Evolutionary conservation across 2,888 invertebrate genomes (phyloP).

Genomic region (Zygaena filipendulae): DNA sequence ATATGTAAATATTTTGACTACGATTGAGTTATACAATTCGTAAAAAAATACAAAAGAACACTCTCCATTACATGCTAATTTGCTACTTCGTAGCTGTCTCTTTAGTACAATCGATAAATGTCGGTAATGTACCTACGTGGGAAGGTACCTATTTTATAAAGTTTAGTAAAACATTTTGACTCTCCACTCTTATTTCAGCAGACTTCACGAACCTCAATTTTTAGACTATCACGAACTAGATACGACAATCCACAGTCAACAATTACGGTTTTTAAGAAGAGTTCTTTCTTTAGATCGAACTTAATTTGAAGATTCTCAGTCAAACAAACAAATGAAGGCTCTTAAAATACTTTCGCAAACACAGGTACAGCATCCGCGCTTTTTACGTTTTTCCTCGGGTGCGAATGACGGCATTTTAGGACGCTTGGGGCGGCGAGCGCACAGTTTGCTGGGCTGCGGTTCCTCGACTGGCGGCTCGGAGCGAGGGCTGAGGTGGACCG

Average conservation of each 20-base stretch:
- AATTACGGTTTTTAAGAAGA: no score
- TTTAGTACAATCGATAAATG: no score
- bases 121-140: no score
- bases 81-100: background rate
- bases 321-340: slow-evolving; percentile 64
- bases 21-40: slow-evolving; percentile 24
- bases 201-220: no score
- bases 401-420: slow-evolving; percentile 51
- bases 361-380: slow-evolving; percentile 56
- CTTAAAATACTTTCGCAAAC: slow-evolving; percentile 60
- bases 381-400: slow-evolving; percentile 41
- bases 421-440: slow-evolving; percentile 41
- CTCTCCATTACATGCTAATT: slow-evolving; percentile 19
- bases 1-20: slow-evolving; percentile 10
- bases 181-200: no score
- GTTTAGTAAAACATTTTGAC: no score
- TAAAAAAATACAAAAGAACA: slow-evolving; percentile 42
- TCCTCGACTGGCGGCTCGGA: slow-evolving; percentile 42
- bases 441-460: slow-evolving; percentile 38
- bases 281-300: no score
- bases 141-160: no score
- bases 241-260: no score
- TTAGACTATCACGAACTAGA: no score
- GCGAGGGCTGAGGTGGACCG: slow-evolving; percentile 51
- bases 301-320: slow-evolving; percentile 47